Base-by-base conservation (phyloP, 2,797 vertebrate genomes). In the Acridotheres tristis region DNA sequence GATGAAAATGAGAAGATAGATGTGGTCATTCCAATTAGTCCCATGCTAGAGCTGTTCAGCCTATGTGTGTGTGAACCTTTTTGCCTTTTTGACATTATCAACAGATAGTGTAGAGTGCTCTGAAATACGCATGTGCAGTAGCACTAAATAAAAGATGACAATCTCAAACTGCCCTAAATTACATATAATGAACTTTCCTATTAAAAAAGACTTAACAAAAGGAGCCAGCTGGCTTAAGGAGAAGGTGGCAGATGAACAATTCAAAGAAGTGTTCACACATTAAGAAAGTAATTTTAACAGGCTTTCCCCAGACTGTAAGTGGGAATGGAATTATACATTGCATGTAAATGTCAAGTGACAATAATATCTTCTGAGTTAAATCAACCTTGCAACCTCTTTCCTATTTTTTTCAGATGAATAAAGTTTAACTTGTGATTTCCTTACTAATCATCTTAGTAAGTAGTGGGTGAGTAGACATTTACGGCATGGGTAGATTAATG, bases 251-350 rank as follows among this genome's bases (percentile, higher is more conserved):
- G 89, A 96, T 95, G 85, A 97, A 94, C 93, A 96, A 96, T 95
- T 94, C 91, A 90, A 93, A 97, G 67, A 90, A 94, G 77, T 83
- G 74, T 97, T 96, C 96, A 90, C 96, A 93, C 95, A 89, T 96
- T 97, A 93, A 94, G 95, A 92, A 97, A 97, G 94, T 95, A 94
- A 78, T 96, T 96, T 96, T 96, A 96, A 94, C 91, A 95, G 96
- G 96, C 96, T 96, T 97, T 96, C 89, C 95, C 91, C 89, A 96
- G 96, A 96, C 96, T 96, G 96, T 90, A 94, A 96, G 96, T 96
- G 93, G 96, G 96, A 95, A 94, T 94, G 83, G 89, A 95, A 94
- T 97, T 95, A 94, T 71, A 91, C 53, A 90, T 94, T 91, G 61
- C 95, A 80, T 78, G 67, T 95, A 96, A 96, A 97, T 97, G 96